phyloP scores from a whole-genome alignment of 2,888 invertebrate species.

The Torymus texanus region DNA sequence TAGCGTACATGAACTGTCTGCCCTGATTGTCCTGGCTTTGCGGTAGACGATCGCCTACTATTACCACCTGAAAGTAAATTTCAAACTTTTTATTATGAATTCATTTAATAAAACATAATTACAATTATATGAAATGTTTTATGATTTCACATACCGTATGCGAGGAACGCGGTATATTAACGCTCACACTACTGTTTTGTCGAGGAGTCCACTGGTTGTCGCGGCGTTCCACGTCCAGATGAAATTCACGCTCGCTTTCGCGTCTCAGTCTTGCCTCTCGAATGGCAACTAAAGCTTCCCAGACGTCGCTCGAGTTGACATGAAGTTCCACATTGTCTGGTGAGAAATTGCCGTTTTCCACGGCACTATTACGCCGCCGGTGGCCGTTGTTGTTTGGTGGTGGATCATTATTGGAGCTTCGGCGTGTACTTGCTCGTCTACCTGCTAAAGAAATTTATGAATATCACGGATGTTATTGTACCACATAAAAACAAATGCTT shows the following conservation, averaged over 20 bases:
- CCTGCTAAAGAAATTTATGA: conserved; percentile 14
- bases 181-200: conserved; percentile 62
- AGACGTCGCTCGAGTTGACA: conserved; percentile 78
- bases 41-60: conserved; percentile 69
- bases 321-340: conserved; percentile 73
- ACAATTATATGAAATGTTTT: neutral
- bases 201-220: conserved; percentile 56
- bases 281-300: conserved; percentile 82
- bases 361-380: conserved; percentile 63
- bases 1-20: conserved; percentile 70
- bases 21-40: conserved; percentile 66
- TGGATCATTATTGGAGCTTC: conserved; percentile 36
- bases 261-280: conserved; percentile 80
- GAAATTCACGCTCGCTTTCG: conserved; percentile 75
- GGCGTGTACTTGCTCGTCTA: conserved; percentile 42
- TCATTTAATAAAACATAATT: neutral
- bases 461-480: neutral
- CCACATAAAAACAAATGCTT: too few relatives aligned
- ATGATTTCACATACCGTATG: conserved; percentile 63
- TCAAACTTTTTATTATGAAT: neutral
- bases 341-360: conserved; percentile 66
- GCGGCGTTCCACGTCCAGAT: conserved; percentile 54
- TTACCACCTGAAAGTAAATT: conserved; percentile 62
- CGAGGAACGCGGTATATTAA: conserved; percentile 66
- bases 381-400: conserved; percentile 41